Base-by-base conservation (phyloP, 2,888 invertebrate genomes). In the Embidobia sp. region DNA sequence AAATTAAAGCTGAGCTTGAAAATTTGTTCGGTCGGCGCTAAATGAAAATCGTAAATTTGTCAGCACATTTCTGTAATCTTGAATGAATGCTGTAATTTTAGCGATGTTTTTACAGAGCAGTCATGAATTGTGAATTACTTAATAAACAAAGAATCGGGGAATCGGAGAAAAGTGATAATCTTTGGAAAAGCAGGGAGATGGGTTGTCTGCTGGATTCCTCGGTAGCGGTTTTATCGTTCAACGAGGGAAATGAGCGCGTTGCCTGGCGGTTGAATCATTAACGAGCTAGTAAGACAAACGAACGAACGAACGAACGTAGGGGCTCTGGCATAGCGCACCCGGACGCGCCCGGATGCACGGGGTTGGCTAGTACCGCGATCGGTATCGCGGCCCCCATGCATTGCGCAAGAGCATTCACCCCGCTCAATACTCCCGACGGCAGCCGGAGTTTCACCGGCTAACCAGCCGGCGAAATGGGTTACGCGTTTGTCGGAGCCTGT, bases 391-490 rank as follows among this genome's bases (percentile, higher is more conserved):
- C 79, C 81, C 46, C 18, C 84, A 82, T 83, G 83, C 83, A 87
- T 87, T 88, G 88, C 88, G 88, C 88, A 88, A 87, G 88, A 88
- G 87, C 88, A 82, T 88, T 88, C 86, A 88, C 88, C 88, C 85
- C 88, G 88, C 84, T 87, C 88, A 85, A 88, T 88, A 87, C 86
- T 85, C 80, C 82, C 80, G 80, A 82, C 78, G 79, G 78, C 77
- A 73, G 57, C 53, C 76, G 57, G 78, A 78, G 78, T 63, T 48
- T 48, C 64, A 53, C 57, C 53, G 48, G 75, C 73, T 59, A 70
- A 70, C 80, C 79, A 80, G 79, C 78, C 79, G 79, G 75, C 80
- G 78, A 84, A 85, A 85, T 84, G 67, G 84, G 84, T 85, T 85
- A 83, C 59, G 51, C 61, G 11, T 42, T 70, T 46, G 49, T 53